Evolutionary conservation across 2,113 vertebrate genomes (phyloP).

Genomic region (Zosterops japonicus): DNA sequence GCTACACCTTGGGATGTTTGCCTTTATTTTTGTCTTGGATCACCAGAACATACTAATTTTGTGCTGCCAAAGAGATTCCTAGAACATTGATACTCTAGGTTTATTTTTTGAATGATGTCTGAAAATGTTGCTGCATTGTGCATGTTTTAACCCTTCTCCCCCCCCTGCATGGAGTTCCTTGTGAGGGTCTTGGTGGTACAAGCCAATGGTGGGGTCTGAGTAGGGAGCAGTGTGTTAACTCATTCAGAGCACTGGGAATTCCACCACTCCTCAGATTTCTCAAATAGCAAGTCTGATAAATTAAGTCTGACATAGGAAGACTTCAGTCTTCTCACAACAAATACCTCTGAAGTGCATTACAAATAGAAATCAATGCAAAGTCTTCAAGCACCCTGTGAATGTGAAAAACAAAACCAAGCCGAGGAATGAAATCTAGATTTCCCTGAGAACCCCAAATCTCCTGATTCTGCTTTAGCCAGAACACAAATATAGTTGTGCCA

Average conservation of each 20-base stretch:
- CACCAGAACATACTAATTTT: conserved; percentile 88
- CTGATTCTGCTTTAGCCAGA: background rate
- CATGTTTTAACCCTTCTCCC: conserved; percentile 86
- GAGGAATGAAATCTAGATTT: background rate
- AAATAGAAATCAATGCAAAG: background rate
- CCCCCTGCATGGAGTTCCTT: conserved; percentile 87
- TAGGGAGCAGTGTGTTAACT: background rate
- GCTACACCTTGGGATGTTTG: conserved; percentile 56
- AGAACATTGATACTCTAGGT: conserved; percentile 71
- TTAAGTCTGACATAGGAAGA: background rate
- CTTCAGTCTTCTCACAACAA: background rate
- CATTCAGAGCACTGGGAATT: background rate
- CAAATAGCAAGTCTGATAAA: background rate
- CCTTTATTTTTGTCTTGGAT: conserved; percentile 79
- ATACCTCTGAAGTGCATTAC: background rate
- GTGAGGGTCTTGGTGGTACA: conserved; percentile 46
- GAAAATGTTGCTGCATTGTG: conserved; percentile 80
- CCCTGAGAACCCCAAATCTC: background rate
- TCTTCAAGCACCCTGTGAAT: background rate
- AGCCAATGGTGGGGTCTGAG: background rate
- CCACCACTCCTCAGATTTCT: background rate
- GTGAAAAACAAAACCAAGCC: background rate
- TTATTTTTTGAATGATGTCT: conserved; percentile 71
- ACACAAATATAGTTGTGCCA: background rate
- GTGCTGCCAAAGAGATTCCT: conserved; percentile 72